Evolutionary conservation across 2,113 vertebrate species (phyloP), one percentile per base, ranked within the genome.

Genomic region (Cygnus buccinator): DNA sequence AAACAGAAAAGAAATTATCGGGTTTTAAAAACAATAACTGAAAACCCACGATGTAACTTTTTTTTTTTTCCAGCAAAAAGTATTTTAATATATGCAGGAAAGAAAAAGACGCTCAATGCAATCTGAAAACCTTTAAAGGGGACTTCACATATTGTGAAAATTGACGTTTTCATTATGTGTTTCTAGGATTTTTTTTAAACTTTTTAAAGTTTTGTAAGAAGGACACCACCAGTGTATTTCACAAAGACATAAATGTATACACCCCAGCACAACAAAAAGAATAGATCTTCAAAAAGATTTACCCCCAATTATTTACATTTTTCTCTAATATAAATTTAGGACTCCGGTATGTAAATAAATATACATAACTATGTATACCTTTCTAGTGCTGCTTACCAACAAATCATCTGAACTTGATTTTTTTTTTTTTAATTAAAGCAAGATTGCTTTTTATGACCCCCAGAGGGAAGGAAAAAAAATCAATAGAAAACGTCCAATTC

Each of bases 271-370:
- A 98, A 97, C 97, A 97, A 98, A 98, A 98, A 98, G 98, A 97
- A 97, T 97, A 97, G 97, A 97, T 98, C 96, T 98, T 97, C 95
- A 98, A 98, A 98, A 98, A 98, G 97, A 97, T 97, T 97, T 96
- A 97, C 98, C 98, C 98, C 98, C 97, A 95, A 98, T 98, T 99
- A 99, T 99, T 98, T 99, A 99, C 98, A 98, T 98, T 98, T 98
- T 96, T 93, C 97, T 97, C 97, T 98, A 98, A 98, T 98, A 98
- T 98, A 98, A 98, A 98, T 98, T 98, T 98, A 98, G 97, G 98
- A 98, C 97, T 98, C 97, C 97, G 96, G 97, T 98, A 98, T 98
- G 98, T 98, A 98, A 98, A 98, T 98, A 98, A 99, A 98, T 98
- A 98, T 98, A 98, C 98, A 98, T 98, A 97, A 97, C 96, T 98